Evolutionary conservation across 2,888 invertebrate genomes (phyloP), one percentile per base, ranked within the genome.

Genomic region (Biston betularia): DNA sequence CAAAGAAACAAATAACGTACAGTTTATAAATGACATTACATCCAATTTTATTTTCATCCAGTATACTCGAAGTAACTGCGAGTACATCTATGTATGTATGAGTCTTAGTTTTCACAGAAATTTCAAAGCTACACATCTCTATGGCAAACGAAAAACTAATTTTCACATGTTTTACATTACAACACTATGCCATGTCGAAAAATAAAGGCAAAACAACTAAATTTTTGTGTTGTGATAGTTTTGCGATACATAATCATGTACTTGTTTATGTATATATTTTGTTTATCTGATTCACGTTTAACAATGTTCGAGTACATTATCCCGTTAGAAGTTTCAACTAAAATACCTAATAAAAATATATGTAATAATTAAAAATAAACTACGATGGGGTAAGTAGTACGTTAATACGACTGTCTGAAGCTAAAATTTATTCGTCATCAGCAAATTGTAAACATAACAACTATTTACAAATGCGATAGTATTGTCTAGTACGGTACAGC

Each of bases 1-100:
- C 75, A 65, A 65, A 68, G 69, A 75, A 73, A 65, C 66, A 65
- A 69, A 53, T 53, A 65, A 56, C 71, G 69, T 71, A 66, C 71
- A 55, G 66, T 67, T 63, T 49, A 57, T 38, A 53, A 65, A 54
- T 46, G 55, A 71, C 63, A 60, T 75, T 76, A 75, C 44, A 58
- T 42, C 35, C 14, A 70, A 68, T 62, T 69, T 71, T 58, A 65
- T 56, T 64, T 63, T 58, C 64, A 38, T 64, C 59, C 65, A 55
- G 56, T 63, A 65, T 60, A 11, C 40, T 60, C 53, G 12, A 68
- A 50, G 56, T 65, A 61, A 67, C 58, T 59, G 24, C 24, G 24
- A 24, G 24, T 24, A 24, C 1, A 24, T 24, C 24, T 24, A 24
- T 24, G 24, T n/a, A n/a, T n/a, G 60, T 58, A 33, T 12, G 62